Base-by-base conservation (phyloP, 2,113 vertebrate species). In the Sterrhoptilus dennistouni region DNA sequence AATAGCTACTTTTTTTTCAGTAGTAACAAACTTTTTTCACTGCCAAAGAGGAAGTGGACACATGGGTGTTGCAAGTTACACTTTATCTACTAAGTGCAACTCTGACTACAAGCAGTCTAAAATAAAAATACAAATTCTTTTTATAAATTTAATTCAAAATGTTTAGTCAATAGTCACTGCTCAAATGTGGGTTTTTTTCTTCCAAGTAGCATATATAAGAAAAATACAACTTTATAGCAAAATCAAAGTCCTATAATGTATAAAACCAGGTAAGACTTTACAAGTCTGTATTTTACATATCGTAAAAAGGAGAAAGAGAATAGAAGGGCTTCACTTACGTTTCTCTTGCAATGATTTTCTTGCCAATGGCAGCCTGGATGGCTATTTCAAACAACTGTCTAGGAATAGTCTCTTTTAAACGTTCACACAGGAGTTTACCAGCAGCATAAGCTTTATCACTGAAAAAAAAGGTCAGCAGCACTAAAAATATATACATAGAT, bases 371-470 rank as follows among this genome's bases (percentile, higher is more conserved):
- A 87, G 99, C 99, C 89, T 99, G 99, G 38, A 99, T 96, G 31
- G 99, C 99, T 59, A 99, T 99, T 96, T 99, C 99, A 98, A 99
- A 99, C 96, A 99, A 97, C 77, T 99, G 99, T 60, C 99, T 98
- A 5, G 99, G 99, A 94, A 99, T 99, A 83, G 98, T 97, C 47
- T 99, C 99, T 93, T 98, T 98, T 38, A 99, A 98, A 68, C 98
- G 98, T 93, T 99, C 99, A 95, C 99, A 99, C 93, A 99, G 98
- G 59, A 97, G 95, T 97, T 99, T 99, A 27, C 99, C 99, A 52
- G 97, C 57, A 65, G 91, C 83, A 74, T 99, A 97, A 1, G 99
- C 99, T 56, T 98, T 98, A 24, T 98, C 98, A 91, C 99, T 99
- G 93, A 94, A 96, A 78, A 5, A 87, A 87, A 93, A 20, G 3